These are phyloP conservation scores for Eristalis arbustorum DNA, from an alignment of 2,888 invertebrate species.

Conservation along the genomic window DNA sequence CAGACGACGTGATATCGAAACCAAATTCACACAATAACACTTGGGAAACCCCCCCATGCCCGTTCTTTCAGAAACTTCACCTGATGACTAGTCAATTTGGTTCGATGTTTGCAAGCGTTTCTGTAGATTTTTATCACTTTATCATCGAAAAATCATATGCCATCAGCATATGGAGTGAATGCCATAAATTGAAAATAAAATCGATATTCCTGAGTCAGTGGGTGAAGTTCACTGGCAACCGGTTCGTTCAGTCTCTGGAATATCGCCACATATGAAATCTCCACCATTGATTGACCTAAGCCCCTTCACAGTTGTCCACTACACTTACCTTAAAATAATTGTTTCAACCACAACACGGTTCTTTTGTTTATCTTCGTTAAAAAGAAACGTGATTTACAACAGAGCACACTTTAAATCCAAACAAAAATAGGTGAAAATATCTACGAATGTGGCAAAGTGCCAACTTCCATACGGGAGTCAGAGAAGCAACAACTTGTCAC, in stretches of 20 bases:
- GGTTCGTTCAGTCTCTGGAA: neutral
- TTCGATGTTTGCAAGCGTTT: neutral
- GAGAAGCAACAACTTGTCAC: conserved; percentile 59
- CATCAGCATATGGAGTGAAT: conserved; percentile 2
- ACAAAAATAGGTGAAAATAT: conserved; percentile 15
- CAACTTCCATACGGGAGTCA: conserved; percentile 31
- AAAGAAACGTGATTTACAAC: neutral
- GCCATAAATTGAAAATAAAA: neutral
- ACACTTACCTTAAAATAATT: conserved; percentile 4
- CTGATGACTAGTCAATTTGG: neutral
- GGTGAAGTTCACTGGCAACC: neutral
- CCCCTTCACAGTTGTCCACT: neutral
- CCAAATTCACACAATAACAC: neutral
- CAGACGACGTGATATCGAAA: too few relatives aligned
- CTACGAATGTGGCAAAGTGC: conserved; percentile 41
- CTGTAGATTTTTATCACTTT: too few relatives aligned
- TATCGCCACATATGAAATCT: neutral
- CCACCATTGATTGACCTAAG: neutral
- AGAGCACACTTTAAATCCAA: neutral
- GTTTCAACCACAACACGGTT: neutral
- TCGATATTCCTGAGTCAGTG: conserved; percentile 11
- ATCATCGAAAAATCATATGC: neutral
- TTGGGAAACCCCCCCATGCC: neutral
- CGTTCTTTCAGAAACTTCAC: neutral
- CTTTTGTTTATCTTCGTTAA: neutral